These are phyloP conservation scores for Chaunax sp. DNA, from an alignment of 2,797 vertebrate species.

Conservation along the genomic window DNA sequence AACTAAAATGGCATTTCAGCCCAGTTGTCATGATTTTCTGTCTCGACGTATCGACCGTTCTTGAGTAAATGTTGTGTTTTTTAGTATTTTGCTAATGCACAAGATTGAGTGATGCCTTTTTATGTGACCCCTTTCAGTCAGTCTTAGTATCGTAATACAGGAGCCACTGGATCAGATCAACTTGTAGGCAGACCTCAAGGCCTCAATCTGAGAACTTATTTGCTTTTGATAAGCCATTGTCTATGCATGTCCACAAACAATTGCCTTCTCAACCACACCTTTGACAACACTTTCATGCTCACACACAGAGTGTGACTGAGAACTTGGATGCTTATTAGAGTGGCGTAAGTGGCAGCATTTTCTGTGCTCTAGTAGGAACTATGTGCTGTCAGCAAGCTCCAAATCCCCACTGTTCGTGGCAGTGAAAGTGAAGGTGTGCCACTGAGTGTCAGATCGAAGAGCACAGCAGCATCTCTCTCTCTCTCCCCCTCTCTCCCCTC, in stretches of 20 bases:
- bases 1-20: not conserved
- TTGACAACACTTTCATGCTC: not conserved
- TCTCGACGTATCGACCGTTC: not conserved
- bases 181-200: conserved; percentile 27
- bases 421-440: conserved; percentile 62
- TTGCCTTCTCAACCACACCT: not conserved
- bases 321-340: conserved; percentile 48
- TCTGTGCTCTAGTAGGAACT: conserved; percentile 38
- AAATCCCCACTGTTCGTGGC: conserved; percentile 51
- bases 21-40: not conserved
- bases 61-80: not conserved
- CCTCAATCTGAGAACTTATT: conserved; percentile 15
- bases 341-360: conserved; percentile 49
- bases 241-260: conserved; percentile 6
- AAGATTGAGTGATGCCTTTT: conserved; percentile 16
- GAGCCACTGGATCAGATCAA: conserved; percentile 19
- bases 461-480: conserved; percentile 22
- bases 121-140: conserved; percentile 19
- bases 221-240: conserved; percentile 31
- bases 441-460: conserved; percentile 62
- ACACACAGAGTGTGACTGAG: conserved; percentile 19
- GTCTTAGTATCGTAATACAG: conserved; percentile 28
- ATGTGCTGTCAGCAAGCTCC: conserved; percentile 47
- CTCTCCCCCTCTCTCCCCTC: conserved; percentile 38
- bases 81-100: not conserved